Conservation (phyloP, 1,140 invertebrate species). For the Orchesella cincta region DNA sequence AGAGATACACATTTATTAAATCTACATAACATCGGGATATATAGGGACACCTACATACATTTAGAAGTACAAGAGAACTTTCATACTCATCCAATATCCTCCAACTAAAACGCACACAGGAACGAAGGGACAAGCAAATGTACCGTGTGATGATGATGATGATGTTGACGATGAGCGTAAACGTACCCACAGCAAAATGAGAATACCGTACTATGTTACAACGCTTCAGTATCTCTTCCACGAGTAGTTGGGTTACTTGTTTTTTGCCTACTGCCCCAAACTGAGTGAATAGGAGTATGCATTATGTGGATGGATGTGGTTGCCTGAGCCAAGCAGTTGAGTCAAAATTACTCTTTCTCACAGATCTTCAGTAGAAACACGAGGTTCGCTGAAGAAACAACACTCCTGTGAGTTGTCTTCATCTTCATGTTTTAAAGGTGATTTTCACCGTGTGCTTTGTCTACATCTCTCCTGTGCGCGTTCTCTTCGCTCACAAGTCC, state of each 20-base stretch:
- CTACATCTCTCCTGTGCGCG: too few species aligned
- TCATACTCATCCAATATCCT: constrained; percentile 7
- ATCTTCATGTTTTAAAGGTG: too few species aligned
- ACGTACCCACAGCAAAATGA: too few species aligned
- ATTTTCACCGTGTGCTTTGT: too few species aligned
- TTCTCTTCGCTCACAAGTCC: too few species aligned
- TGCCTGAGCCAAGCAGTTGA: background rate
- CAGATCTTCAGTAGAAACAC: constrained; percentile 27
- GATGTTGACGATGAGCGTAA: background rate
- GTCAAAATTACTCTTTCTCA: constrained; percentile 26
- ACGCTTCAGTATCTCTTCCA: too few species aligned
- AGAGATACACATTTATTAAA: too few species aligned
- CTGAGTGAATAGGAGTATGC: background rate
- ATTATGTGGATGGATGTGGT: background rate
- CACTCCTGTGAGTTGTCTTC: background rate
- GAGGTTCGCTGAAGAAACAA: constrained; percentile 18
- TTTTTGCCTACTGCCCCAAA: background rate
- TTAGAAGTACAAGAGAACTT: too few species aligned
- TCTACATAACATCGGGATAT: too few species aligned
- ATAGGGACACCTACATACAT: too few species aligned
- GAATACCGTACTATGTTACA: too few species aligned
- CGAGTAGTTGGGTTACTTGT: too few species aligned
- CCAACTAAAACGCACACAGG: background rate
- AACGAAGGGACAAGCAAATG: background rate
- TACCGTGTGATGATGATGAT: constrained; percentile 2